A percentile compares a stretch with the other conserved stretches of the same genome.
phyloP scores from a whole-genome alignment of 2,888 invertebrate species.

The Mycalesis mineus region DNA sequence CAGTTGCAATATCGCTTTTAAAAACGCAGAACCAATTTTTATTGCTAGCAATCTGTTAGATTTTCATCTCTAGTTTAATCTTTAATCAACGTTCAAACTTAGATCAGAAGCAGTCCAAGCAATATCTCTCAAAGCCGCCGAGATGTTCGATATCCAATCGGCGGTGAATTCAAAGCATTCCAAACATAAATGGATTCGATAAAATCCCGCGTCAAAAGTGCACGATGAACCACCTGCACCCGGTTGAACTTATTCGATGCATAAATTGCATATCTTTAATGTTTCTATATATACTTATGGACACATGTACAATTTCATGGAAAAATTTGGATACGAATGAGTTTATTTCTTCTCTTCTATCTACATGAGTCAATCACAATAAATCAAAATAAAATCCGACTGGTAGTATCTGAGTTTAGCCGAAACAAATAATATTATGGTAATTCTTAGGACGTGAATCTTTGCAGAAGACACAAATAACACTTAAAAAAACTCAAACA shows the following conservation, averaged over 20 bases:
- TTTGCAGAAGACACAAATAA: too few species aligned
- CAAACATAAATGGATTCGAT: conserved; percentile 24
- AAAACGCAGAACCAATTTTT: background rate
- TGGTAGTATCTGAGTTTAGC: too few species aligned
- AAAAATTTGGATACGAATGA: too few species aligned
- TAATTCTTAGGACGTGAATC: too few species aligned
- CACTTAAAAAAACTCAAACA: too few species aligned
- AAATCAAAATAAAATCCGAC: too few species aligned
- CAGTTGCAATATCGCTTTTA: too few species aligned
- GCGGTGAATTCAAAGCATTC: conserved; percentile 16
- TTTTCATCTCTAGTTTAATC: background rate
- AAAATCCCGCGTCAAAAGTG: conserved; percentile 28
- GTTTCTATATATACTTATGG: too few species aligned
- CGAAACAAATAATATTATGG: too few species aligned
- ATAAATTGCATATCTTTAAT: conserved; percentile 22
- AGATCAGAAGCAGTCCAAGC: conserved; percentile 3
- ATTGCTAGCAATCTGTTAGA: background rate
- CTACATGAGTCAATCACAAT: too few species aligned
- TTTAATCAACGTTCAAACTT: conserved; percentile 5
- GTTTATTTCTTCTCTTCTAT: too few species aligned
- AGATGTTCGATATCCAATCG: conserved; percentile 17
- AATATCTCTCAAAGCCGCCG: conserved; percentile 10
- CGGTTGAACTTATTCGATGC: conserved; percentile 12
- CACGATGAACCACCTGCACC: conserved; percentile 19
- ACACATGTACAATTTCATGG: too few species aligned